Conservation (phyloP, 1,140 invertebrate species). For the Megalopta genalis region DNA sequence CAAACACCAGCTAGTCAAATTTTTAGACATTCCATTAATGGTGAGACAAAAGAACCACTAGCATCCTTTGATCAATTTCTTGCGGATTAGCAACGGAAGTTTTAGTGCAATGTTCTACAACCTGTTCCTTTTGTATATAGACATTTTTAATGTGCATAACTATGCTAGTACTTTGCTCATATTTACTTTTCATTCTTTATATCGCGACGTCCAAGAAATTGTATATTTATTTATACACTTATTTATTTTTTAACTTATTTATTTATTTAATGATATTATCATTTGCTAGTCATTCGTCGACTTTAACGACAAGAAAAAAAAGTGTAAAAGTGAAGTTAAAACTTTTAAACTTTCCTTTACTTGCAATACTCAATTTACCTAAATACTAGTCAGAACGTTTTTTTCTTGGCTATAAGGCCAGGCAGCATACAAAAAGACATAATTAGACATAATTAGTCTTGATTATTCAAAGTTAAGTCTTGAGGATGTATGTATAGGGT, state of each 20-base stretch:
- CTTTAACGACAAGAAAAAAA: conserved; percentile 21
- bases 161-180: conserved; percentile 25
- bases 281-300: conserved; percentile 44
- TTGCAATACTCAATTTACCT: conserved; percentile 58
- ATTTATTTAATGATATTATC: conserved; percentile 34
- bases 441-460: conserved; percentile 57
- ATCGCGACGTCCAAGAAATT: conserved; percentile 22
- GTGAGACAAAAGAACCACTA: conserved; percentile 24
- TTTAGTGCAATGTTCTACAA: conserved; percentile 70
- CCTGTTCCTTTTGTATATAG: conserved; percentile 63
- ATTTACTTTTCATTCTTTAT: conserved; percentile 33
- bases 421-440: conserved; percentile 66
- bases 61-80: conserved; percentile 43
- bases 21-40: conserved; percentile 38
- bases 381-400: conserved; percentile 57
- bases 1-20: conserved; percentile 59
- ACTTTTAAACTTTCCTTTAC: conserved; percentile 43
- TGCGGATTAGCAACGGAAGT: conserved; percentile 47
- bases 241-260: conserved; percentile 43
- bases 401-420: conserved; percentile 40
- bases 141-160: conserved; percentile 45
- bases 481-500: conserved; percentile 67
- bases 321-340: conserved; percentile 39
- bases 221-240: conserved; percentile 21
- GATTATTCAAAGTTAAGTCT: conserved; percentile 61